Evolutionary conservation across 2,888 invertebrate species (phyloP), one percentile per base, ranked within the genome.

Genomic region (Acanthosoma haemorrhoidale): DNA sequence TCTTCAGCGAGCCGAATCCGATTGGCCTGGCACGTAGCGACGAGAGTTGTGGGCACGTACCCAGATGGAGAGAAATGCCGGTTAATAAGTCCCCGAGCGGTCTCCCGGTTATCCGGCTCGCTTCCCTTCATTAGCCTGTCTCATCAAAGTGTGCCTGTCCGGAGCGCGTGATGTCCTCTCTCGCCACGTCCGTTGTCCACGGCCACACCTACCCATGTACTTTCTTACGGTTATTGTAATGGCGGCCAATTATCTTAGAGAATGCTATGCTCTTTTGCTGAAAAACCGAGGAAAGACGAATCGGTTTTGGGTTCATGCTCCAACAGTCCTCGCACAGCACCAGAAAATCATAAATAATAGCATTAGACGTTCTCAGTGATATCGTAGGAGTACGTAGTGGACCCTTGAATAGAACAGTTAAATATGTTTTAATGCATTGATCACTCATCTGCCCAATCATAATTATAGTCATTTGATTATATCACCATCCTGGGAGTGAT

Each of bases 191-290:
- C 69, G 70, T 73, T 75, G 76, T 76, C 76, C 75, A 76, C 74
- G 76, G 77, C 77, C 77, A 78, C 78, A 78, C n/a, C n/a, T 78
- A 78, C 76, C 78, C 77, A 76, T 75, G 76, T 75, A 31, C 36
- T 51, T 32, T 32, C 16, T 58, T 41, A 11, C 32, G 15, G 9
- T 15, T 16, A 25, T 31, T 60, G 59, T 68, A 59, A 18, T 34
- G n/a, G 38, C 34, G 18, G 25, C 57, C 64, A 57, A 25, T 32
- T 16, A 43, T 25, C 29, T 6, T 25, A 25, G 25, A 25, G 51
- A 51, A 51, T 51, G 51, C 51, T 51, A n/a, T 25, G 25, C 51
- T 51, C 29, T 51, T 21, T 51, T 6, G 13, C 5, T 13, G 29
- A 51, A 51, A 51, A 51, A 29, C 29, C 51, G n/a, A n/a, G n/a